phyloP scores from a whole-genome alignment of 2,888 invertebrate species.

The Spisula subtruncata region DNA sequence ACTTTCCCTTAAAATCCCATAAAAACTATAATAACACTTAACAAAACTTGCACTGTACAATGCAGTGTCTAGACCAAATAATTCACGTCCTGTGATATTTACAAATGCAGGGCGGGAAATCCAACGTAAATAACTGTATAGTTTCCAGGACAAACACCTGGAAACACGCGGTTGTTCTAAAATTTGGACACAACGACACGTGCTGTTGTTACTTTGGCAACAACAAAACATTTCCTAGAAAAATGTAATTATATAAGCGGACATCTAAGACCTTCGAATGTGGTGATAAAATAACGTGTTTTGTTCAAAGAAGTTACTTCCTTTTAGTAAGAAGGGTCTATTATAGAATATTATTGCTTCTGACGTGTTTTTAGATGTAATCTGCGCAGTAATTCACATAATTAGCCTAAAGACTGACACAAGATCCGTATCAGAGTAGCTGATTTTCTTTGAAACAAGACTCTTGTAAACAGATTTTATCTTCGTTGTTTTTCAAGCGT shows the following conservation, averaged over 20 bases:
- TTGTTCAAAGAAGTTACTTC: not conserved
- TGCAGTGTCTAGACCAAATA: too few species aligned
- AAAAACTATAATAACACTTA: too few species aligned
- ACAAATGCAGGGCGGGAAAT: too few species aligned
- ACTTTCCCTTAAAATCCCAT: too few species aligned
- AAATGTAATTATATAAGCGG: not conserved
- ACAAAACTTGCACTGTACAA: too few species aligned
- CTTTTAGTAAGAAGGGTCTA: not conserved
- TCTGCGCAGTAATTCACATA: not conserved
- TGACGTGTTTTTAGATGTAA: not conserved
- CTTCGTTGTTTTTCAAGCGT: not conserved
- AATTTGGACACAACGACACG: not conserved
- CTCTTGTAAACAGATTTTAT: not conserved
- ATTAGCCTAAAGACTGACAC: not conserved
- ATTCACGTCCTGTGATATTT: too few species aligned
- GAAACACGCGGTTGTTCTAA: not conserved
- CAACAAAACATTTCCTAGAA: not conserved
- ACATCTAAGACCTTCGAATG: not conserved
- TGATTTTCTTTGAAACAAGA: not conserved
- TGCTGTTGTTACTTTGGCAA: not conserved
- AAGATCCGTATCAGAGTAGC: not conserved
- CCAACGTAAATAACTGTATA: too few species aligned
- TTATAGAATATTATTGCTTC: not conserved
- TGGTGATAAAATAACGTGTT: not conserved
- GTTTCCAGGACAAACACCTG: too few species aligned